phyloP scores from a whole-genome alignment of 92 coral and sea anemone species.

The Plumapathes pennacea region DNA sequence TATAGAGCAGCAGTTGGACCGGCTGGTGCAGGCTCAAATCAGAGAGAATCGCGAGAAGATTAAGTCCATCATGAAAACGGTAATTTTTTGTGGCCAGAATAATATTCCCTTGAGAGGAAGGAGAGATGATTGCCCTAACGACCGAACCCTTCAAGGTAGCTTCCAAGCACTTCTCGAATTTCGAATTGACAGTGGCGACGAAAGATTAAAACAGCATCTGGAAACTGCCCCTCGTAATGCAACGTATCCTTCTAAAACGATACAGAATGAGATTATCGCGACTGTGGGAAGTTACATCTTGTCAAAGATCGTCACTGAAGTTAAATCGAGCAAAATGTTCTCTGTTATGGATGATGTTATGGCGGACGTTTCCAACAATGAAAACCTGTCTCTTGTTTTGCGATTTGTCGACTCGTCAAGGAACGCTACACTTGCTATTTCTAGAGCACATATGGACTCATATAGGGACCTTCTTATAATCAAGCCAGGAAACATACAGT shows the following conservation, averaged over 20 bases:
- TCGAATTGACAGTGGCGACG: conserved; percentile 58
- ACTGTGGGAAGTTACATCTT: conserved; percentile 44
- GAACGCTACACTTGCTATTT: too few relatives aligned
- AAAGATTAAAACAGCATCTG: conserved; percentile 41
- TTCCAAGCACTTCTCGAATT: conserved; percentile 57
- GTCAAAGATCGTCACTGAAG: conserved; percentile 2
- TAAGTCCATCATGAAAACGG: conserved; percentile 53
- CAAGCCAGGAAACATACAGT: too few relatives aligned
- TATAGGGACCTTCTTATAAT: too few relatives aligned
- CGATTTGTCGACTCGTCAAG: conserved; percentile 43
- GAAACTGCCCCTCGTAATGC: conserved; percentile 60
- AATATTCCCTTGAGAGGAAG: conserved; percentile 44
- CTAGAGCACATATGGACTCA: too few relatives aligned
- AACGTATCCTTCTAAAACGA: conserved; percentile 42
- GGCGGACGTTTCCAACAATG: conserved; percentile 54
- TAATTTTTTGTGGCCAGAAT: conserved; percentile 56
- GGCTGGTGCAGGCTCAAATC: conserved; percentile 35
- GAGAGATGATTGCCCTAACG: conserved; percentile 54
- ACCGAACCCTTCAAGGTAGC: conserved; percentile 49
- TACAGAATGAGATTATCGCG: conserved; percentile 47
- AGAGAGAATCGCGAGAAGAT: conserved; percentile 51
- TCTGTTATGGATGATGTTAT: conserved; percentile 47
- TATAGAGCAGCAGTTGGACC: conserved; percentile 3
- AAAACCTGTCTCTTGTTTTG: conserved; percentile 48
- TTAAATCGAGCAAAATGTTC: conserved; percentile 11